Evolutionary conservation across 2,888 invertebrate genomes (phyloP), one percentile per base, ranked within the genome.

Genomic region (Lomographa bimaculata): DNA sequence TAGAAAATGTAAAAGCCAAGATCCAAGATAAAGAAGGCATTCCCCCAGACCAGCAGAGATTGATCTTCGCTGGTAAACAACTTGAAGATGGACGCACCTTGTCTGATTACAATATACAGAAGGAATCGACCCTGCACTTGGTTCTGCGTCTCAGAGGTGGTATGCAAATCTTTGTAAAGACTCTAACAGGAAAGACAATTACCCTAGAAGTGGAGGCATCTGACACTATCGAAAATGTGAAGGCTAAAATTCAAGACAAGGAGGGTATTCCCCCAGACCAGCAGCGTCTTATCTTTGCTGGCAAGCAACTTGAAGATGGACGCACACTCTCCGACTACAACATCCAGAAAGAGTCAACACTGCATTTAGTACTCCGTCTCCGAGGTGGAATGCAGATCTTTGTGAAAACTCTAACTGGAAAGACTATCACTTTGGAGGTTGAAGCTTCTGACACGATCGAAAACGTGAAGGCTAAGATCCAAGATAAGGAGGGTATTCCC

Each of bases 1-100:
- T 79, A 3, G 79, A 79, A 7, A 79, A 79, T 57, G 79, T 79
- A 0, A 79, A 79, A 5, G 79, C 79, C 0, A 79, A 79, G 18
- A 79, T 79, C 1, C 79, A 79, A n/a, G 79, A 79, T 28, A 79
- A 79, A 10, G 79, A 79, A 7, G 79, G 79, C 0, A 79, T 79
- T 2, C 79, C 79, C 0, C 79, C 79, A 32, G 79, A 79, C 43
- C 79, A 79, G 42, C 79, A 79, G 56, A 50, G 79, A 0, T 38
- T 79, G 0, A 79, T 79, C 42, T 79, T 79, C 1, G 79, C 79
- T 0, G 79, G 79, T 0, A 79, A 79, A 4, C 79, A 79, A 17
- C 14, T 79, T 0, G 79, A 79, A 30, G 79, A 79, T 55, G 79
- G 79, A 0, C 75, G 79, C 11, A 79, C 79, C 0, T 50, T 79